Evolutionary conservation across 2,888 invertebrate genomes (phyloP), one percentile per base, ranked within the genome.

Genomic region (Hirtodrosophila duncani): DNA sequence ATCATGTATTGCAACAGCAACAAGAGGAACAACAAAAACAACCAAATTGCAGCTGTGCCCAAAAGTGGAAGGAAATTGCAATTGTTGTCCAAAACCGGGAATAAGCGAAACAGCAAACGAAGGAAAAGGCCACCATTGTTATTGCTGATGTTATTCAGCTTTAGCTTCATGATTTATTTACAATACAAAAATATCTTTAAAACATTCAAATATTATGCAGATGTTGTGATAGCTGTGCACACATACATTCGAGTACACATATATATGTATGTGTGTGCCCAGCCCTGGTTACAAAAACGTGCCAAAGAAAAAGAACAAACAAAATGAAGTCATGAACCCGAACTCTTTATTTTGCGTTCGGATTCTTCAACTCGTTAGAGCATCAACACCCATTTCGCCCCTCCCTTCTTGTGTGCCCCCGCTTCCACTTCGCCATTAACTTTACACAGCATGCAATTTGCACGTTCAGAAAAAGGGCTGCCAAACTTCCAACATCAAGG

Each of bases 361-460:
- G n/a, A n/a, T n/a, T 50, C 59, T 65, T 62, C 43, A 75, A 66
- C 61, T 71, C 66, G 66, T 71, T 71, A 72, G n/a, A n/a, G 63
- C 74, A 69, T 63, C 66, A 72, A 59, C 62, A 67, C 64, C 57
- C 52, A 43, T 42, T 33, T 31, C 2, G n/a, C 31, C 20, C 11
- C 21, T 13, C 11, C 30, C 37, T 46, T 39, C 33, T 11, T 36
- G 36, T 11, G 36, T 24, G 27, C 42, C 53, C 53, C 16, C 55
- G 17, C 21, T 29, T 37, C 43, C 52, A 61, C 70, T 58, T 56
- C 52, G 61, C 55, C 68, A 71, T 75, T 71, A 75, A 75, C 65
- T 74, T 27, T 64, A 67, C 75, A 70, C 75, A 70, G 75, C 70
- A 74, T 67, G 70, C 70, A 70, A 70, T 70, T 70, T 74, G 62